These are phyloP conservation scores for Chaetodon trifascialis DNA, from an alignment of 2,113 vertebrate genomes.

Conservation along the genomic window DNA sequence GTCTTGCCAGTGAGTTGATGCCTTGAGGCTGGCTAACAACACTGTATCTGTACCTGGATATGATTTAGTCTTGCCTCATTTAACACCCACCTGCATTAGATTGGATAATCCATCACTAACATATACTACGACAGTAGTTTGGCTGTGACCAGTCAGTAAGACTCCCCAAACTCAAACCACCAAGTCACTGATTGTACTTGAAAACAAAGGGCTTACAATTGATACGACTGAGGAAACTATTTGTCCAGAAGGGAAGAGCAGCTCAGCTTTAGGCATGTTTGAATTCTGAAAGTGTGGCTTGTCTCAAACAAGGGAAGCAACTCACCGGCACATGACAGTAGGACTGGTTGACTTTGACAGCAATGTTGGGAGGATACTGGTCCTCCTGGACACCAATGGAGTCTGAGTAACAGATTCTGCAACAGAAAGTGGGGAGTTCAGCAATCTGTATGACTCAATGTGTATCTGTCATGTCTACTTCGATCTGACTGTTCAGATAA, in stretches of 20 bases:
- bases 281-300: slow-evolving; percentile 1
- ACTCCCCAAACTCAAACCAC: not conserved
- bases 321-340: slow-evolving; percentile 98
- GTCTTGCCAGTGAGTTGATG: not conserved
- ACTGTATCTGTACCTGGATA: slow-evolving; percentile 1
- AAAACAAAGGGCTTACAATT: slow-evolving; percentile 3
- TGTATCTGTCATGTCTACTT: not conserved
- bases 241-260: not conserved
- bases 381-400: slow-evolving; percentile 95
- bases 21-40: not conserved
- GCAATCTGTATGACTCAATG: not conserved
- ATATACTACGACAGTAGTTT: not conserved
- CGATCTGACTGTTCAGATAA: not conserved
- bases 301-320: slow-evolving; percentile 4
- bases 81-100: not conserved
- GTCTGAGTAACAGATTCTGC: slow-evolving; percentile 98
- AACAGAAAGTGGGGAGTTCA: slow-evolving; percentile 28
- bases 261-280: not conserved
- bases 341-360: slow-evolving; percentile 98
- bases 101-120: not conserved
- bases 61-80: not conserved
- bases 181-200: not conserved
- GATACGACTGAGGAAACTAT: not conserved
- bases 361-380: slow-evolving; percentile 98
- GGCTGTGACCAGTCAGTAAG: not conserved